Base-by-base conservation (phyloP, 2,888 invertebrate species). In the Acleris cristana region DNA sequence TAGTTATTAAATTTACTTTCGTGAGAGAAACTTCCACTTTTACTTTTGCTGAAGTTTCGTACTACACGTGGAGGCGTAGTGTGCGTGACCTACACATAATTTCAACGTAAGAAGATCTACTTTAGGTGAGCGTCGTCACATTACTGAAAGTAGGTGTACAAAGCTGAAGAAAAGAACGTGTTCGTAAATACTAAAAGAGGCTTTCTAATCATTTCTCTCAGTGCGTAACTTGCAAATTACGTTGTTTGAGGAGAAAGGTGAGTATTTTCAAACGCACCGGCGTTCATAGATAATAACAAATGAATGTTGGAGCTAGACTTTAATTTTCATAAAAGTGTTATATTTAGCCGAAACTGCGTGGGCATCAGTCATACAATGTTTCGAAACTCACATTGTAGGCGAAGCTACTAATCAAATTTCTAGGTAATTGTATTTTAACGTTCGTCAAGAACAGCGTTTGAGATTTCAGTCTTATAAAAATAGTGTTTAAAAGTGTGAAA, bases 171-270 rank as follows among this genome's bases (percentile, higher is more conserved):
- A 64, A 65, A 44, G 8, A 45, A n/a, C 53, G 14, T 59, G 18
- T 53, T 58, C 71, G 74, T 71, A 78, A 74, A 74, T 72, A 74
- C 75, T 65, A 71, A 72, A 72, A 72, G 69, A 71, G 76, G 73
- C 83, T 87, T 87, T 86, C 87, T 84, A 83, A 79, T 76, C 68
- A 69, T 75, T 70, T 73, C 74, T 74, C 30, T 40, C 51, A 44
- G 51, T 52, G 58, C 40, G 63, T 49, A 58, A 67, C 79, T 72
- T 74, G 75, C 74, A 74, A 80, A 80, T 78, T 73, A 75, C 69
- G 79, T 81, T 84, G 80, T 85, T 83, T 83, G 73, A 82, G 82
- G 88, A 87, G 90, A 90, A 90, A 90, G 89, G 81, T 72, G 49
- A 55, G 74, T 72, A 76, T 71, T 34, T 34, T 34, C 74, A 77